Percentiles rank a stretch among this genome's conserved stretches.
Evolutionary conservation across 2,888 invertebrate species (phyloP).

Genomic region (Ferdinandea cuprea): DNA sequence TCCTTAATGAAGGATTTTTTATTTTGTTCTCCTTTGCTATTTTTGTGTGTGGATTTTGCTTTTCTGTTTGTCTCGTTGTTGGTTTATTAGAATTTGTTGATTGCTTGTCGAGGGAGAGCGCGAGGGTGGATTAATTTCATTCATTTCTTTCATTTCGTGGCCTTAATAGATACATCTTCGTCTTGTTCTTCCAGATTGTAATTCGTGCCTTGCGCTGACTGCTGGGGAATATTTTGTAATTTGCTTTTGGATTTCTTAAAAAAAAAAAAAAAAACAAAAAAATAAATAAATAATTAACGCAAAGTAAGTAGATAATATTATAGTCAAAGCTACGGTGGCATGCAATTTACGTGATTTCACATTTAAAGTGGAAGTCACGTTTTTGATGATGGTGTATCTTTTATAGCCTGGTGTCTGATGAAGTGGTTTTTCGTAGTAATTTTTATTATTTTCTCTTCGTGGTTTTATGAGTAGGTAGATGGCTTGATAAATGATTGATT

Average conservation of each 20-base stretch:
- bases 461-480: slow-evolving; percentile 12
- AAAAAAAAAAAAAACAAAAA: slow-evolving; percentile 3
- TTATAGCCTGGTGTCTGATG: neutral
- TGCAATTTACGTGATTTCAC: slow-evolving; percentile 47
- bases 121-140: slow-evolving; percentile 11
- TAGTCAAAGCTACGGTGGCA: slow-evolving; percentile 27
- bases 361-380: slow-evolving; percentile 67
- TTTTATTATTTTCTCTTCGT: slow-evolving; percentile 4
- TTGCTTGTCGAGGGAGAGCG: slow-evolving; percentile 49
- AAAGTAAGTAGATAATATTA: neutral
- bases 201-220: slow-evolving; percentile 6
- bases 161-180: slow-evolving; percentile 57
- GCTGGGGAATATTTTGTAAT: slow-evolving; percentile 19
- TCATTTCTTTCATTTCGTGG: slow-evolving; percentile 39
- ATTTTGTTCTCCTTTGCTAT: slow-evolving; percentile 25
- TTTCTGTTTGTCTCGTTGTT: slow-evolving; percentile 31
- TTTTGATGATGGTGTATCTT: slow-evolving; percentile 13
- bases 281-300: slow-evolving; percentile 71
- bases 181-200: slow-evolving; percentile 1
- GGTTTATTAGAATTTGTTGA: slow-evolving; percentile 72
- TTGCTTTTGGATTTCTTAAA: slow-evolving; percentile 48
- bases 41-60: slow-evolving; percentile 33
- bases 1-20: slow-evolving; percentile 71
- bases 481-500: slow-evolving; percentile 61
- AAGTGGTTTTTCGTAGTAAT: slow-evolving; percentile 15